A percentile compares a stretch with the other conserved stretches of the same genome.
Evolutionary conservation across 2,113 vertebrate genomes (phyloP).

Genomic region (Cryptoleucopteryx plumbea): DNA sequence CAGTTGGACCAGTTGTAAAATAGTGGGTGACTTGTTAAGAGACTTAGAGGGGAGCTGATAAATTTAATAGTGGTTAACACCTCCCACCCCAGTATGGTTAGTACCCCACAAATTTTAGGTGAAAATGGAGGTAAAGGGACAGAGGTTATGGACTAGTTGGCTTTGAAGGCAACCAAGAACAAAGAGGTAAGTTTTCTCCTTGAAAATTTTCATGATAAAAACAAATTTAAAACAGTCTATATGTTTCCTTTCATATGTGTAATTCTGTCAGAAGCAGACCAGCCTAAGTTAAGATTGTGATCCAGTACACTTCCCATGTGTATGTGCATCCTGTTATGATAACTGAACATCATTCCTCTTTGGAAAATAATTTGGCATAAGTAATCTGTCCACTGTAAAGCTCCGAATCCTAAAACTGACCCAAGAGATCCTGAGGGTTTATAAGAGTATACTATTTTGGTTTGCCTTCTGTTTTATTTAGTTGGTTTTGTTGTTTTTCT

Average conservation of each 20-base stretch:
- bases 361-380: not conserved
- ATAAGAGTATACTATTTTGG: not conserved
- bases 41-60: not conserved
- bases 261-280: not conserved
- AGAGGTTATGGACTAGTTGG: conserved; percentile 61
- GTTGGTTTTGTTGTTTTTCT: not conserved
- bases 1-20: not conserved
- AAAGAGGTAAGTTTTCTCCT: conserved; percentile 49
- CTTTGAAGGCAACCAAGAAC: conserved; percentile 63
- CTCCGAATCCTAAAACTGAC: not conserved
- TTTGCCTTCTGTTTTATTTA: not conserved
- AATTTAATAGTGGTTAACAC: not conserved
- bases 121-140: conserved; percentile 65
- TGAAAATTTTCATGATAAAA: not conserved
- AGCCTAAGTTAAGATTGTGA: not conserved
- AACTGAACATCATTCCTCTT: not conserved
- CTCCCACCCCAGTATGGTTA: not conserved
- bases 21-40: not conserved
- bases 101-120: conserved; percentile 20
- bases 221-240: not conserved
- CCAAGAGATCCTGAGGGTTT: not conserved
- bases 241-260: not conserved
- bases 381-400: not conserved
- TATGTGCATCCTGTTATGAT: fast-evolving
- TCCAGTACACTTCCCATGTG: not conserved